Evolutionary conservation across 2,888 invertebrate genomes (phyloP).

Genomic region (Hydropsyche betteni): DNA sequence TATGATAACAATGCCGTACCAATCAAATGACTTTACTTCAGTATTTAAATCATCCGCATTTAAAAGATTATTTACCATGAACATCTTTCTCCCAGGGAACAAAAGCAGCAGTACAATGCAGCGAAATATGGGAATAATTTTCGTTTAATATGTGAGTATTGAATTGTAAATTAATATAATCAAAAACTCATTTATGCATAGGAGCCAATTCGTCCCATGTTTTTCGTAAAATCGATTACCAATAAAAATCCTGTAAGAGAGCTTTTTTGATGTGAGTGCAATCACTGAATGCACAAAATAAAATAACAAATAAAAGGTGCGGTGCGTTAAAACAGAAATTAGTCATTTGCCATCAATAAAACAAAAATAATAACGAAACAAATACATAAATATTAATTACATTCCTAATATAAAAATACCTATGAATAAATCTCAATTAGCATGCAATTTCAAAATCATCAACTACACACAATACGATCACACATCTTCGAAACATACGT

Average conservation of each 20-base stretch:
- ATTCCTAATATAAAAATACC: slow-evolving; percentile 44
- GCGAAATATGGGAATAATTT: slow-evolving; percentile 57
- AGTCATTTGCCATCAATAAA: slow-evolving; percentile 63
- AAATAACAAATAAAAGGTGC: slow-evolving; percentile 58
- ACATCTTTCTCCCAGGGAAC: slow-evolving; percentile 33
- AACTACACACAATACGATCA: slow-evolving; percentile 8
- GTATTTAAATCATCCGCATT: slow-evolving; percentile 48
- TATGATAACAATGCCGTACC: slow-evolving; percentile 52
- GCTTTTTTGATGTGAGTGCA: slow-evolving; percentile 57
- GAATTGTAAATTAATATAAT: not conserved
- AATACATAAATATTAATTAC: slow-evolving; percentile 47
- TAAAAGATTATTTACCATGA: slow-evolving; percentile 35
- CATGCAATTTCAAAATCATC: slow-evolving; percentile 22
- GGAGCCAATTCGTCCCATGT: not conserved
- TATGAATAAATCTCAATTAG: slow-evolving; percentile 23
- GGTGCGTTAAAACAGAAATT: slow-evolving; percentile 56
- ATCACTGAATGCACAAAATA: slow-evolving; percentile 65
- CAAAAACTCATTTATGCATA: not conserved
- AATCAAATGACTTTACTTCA: slow-evolving; percentile 47
- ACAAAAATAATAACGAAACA: slow-evolving; percentile 54
- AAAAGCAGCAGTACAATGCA: slow-evolving; percentile 40
- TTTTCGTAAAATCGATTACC: slow-evolving; percentile 1
- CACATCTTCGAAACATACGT: not conserved
- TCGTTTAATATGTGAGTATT: slow-evolving; percentile 35
- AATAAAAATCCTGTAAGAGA: slow-evolving; percentile 52